Conservation (phyloP, 2,797 vertebrate species). For the Alcedo atthis region DNA sequence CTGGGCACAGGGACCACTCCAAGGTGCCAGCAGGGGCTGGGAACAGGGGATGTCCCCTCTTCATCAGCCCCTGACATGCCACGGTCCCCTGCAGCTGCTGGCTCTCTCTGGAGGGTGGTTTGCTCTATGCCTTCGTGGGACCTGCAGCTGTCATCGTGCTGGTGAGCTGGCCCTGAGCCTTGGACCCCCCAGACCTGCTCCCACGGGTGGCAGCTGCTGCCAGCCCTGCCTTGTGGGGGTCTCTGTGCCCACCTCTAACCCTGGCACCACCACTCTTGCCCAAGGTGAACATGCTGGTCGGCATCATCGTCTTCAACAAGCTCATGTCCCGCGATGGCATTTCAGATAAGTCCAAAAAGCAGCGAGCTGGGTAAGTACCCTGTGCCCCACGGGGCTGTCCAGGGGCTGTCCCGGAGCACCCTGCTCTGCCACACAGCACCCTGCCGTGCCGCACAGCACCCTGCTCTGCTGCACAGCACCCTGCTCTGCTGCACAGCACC, state of each 20-base stretch:
- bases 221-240: rapidly evolving
- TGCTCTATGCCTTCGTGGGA: slow-evolving; percentile 96
- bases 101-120: slow-evolving; percentile 94
- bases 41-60: neutral
- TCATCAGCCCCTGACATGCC: neutral
- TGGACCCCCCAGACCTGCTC: neutral
- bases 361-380: slow-evolving; percentile 93
- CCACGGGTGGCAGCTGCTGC: neutral
- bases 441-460: neutral
- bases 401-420: neutral
- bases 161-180: slow-evolving; percentile 79
- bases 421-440: neutral
- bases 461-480: neutral
- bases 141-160: slow-evolving; percentile 96
- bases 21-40: neutral
- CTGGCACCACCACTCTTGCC: neutral
- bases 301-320: slow-evolving; percentile 98
- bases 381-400: neutral
- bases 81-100: slow-evolving; percentile 84
- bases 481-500: neutral
- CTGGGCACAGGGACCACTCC: rapidly evolving
- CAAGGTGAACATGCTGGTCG: slow-evolving; percentile 99
- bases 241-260: neutral
- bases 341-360: slow-evolving; percentile 99
- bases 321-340: slow-evolving; percentile 98